Percentiles rank a stretch among this genome's conserved stretches.
Conservation (phyloP, 2,113 vertebrate species). For the Ranitomeya variabilis region DNA sequence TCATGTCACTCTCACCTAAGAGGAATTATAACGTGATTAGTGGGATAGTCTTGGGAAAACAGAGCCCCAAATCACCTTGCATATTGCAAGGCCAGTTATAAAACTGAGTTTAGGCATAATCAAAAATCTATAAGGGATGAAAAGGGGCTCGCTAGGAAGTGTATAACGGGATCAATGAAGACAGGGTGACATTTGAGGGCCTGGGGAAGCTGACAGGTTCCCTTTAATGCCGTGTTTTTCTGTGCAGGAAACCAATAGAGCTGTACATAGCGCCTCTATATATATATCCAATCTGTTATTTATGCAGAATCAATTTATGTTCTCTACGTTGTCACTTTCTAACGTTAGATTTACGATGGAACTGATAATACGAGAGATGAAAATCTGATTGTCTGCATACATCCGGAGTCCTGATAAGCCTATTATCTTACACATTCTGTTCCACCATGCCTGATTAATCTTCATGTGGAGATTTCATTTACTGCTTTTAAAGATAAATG, state of each 20-base stretch:
- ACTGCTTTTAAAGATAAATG: constrained; percentile 19
- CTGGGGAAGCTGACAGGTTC: too few relatives aligned
- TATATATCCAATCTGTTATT: background rate
- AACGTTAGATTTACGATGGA: background rate
- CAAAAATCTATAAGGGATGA: too few relatives aligned
- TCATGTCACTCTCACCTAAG: too few relatives aligned
- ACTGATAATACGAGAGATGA: constrained; percentile 23
- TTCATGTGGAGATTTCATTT: constrained; percentile 29
- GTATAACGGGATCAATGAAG: too few relatives aligned
- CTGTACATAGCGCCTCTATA: background rate
- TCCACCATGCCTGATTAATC: constrained; percentile 26
- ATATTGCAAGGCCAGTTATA: too few relatives aligned
- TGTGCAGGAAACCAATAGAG: background rate
- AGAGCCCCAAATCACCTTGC: too few relatives aligned
- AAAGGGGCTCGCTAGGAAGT: too few relatives aligned
- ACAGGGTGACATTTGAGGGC: too few relatives aligned
- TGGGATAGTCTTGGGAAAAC: too few relatives aligned
- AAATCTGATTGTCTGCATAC: constrained; percentile 18
- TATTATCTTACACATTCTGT: constrained; percentile 28
- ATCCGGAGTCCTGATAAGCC: constrained; percentile 14
- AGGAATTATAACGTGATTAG: too few relatives aligned
- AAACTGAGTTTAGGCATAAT: too few relatives aligned
- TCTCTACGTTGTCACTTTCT: constrained; percentile 3
- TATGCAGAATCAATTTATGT: constrained; percentile 4
- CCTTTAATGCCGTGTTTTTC: too few relatives aligned